These are phyloP conservation scores for Cepphus grylle DNA, from an alignment of 2,113 vertebrate species.

Conservation along the genomic window DNA sequence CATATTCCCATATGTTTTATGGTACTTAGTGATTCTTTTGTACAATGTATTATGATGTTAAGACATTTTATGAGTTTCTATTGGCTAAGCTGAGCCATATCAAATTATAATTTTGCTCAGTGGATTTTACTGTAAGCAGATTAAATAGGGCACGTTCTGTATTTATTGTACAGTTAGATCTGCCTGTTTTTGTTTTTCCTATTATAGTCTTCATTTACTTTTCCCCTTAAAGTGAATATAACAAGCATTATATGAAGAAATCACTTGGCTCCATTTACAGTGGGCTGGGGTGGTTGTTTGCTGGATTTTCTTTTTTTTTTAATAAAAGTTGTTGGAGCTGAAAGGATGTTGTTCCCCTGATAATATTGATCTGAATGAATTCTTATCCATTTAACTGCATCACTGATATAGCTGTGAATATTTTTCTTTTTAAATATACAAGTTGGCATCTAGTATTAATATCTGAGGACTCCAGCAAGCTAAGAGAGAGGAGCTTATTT, in stretches of 20 bases:
- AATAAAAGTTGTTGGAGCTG: slow-evolving; percentile 27
- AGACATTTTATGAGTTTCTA: slow-evolving; percentile 75
- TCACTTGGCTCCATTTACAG: background rate
- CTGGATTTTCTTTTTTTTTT: background rate
- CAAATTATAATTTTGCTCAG: slow-evolving; percentile 79
- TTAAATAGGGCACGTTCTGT: slow-evolving; percentile 69
- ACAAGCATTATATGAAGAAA: slow-evolving; percentile 7
- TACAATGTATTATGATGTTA: slow-evolving; percentile 75
- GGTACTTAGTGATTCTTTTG: slow-evolving; percentile 74
- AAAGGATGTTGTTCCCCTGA: slow-evolving; percentile 24
- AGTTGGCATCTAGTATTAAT: background rate
- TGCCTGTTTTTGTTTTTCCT: slow-evolving; percentile 56
- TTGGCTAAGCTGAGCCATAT: slow-evolving; percentile 74
- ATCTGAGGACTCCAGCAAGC: background rate
- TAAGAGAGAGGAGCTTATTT: background rate
- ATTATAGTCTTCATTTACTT: slow-evolving; percentile 61
- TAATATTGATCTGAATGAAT: slow-evolving; percentile 6
- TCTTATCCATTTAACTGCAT: slow-evolving; percentile 33
- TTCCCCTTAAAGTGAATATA: slow-evolving; percentile 44
- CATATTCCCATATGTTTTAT: slow-evolving; percentile 75
- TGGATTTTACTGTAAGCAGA: slow-evolving; percentile 77
- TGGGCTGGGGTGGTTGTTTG: background rate
- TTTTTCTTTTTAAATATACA: background rate
- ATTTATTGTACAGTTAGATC: slow-evolving; percentile 36
- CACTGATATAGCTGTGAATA: background rate